These are phyloP conservation scores for Amaurobius ferox DNA, from an alignment of 2,888 invertebrate species.

Conservation along the genomic window DNA sequence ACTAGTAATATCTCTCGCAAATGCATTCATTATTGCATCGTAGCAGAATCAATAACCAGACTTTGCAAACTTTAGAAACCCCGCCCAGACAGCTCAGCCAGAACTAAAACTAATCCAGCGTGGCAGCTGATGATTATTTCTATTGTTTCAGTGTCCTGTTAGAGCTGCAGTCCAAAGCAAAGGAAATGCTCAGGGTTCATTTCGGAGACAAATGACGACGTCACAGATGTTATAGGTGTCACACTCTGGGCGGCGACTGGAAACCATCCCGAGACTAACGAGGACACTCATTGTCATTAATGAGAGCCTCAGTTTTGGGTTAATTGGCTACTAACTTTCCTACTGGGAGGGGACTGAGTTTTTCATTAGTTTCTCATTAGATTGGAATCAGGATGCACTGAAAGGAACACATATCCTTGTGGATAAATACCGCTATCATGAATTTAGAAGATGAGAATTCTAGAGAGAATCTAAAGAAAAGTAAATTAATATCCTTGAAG, in stretches of 20 bases:
- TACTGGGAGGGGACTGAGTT: slow-evolving; percentile 26
- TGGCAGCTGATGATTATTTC: neutral
- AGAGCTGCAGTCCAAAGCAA: neutral
- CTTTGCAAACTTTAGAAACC: too few species aligned
- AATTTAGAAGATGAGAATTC: too few species aligned
- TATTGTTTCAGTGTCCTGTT: neutral
- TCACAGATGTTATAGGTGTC: slow-evolving; percentile 64
- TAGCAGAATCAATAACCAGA: too few species aligned
- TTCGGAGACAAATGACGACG: slow-evolving; percentile 49
- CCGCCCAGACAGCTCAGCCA: too few species aligned
- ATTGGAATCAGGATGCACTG: slow-evolving; percentile 14
- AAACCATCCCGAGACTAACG: slow-evolving; percentile 63
- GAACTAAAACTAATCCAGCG: too few species aligned
- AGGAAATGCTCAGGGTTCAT: slow-evolving; percentile 29
- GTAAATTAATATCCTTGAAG: too few species aligned
- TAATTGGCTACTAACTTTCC: slow-evolving; percentile 61
- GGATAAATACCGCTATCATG: neutral
- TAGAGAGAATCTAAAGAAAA: too few species aligned
- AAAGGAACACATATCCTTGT: neutral
- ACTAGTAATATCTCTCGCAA: too few species aligned
- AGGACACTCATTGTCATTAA: slow-evolving; percentile 70
- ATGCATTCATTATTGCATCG: too few species aligned
- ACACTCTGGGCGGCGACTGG: slow-evolving; percentile 49
- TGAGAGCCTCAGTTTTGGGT: slow-evolving; percentile 62
- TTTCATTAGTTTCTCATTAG: slow-evolving; percentile 31